These are phyloP conservation scores for Ferdinandea cuprea DNA, from an alignment of 2,888 invertebrate species.

Conservation along the genomic window DNA sequence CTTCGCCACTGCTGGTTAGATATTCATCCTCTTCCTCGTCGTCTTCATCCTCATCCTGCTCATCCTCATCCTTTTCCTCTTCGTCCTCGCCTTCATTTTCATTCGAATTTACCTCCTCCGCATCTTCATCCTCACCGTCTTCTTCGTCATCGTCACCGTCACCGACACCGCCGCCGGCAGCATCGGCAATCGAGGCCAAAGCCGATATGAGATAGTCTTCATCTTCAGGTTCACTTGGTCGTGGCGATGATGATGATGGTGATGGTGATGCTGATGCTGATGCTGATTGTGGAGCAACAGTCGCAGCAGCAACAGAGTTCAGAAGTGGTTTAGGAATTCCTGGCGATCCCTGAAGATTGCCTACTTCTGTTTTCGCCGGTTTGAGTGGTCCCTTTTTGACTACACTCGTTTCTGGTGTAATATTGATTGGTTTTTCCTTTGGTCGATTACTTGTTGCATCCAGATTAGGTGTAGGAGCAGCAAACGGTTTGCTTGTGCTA, in stretches of 20 bases:
- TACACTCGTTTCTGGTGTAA: slow-evolving; percentile 3
- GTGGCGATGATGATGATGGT: too few relatives aligned
- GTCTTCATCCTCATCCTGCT: slow-evolving; percentile 11
- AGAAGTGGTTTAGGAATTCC: slow-evolving; percentile 20
- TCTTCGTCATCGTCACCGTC: slow-evolving; percentile 2
- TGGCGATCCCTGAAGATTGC: slow-evolving; percentile 29
- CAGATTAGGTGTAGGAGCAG: slow-evolving; percentile 11
- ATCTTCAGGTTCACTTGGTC: slow-evolving; percentile 36
- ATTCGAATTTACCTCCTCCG: background rate
- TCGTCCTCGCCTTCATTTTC: slow-evolving; percentile 1
- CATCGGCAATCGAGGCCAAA: slow-evolving; percentile 38
- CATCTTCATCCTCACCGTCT: slow-evolving; percentile 15
- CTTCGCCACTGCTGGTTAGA: slow-evolving; percentile 16
- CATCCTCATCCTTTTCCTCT: slow-evolving; percentile 15
- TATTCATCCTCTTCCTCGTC: slow-evolving; percentile 14
- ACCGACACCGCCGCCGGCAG: background rate
- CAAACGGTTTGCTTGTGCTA: slow-evolving; percentile 41
- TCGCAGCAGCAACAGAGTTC: background rate
- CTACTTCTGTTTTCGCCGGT: slow-evolving; percentile 1
- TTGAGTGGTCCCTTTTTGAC: slow-evolving; percentile 34
- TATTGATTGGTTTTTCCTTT: slow-evolving; percentile 55
- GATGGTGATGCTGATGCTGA: too few relatives aligned
- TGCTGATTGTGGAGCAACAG: too few relatives aligned
- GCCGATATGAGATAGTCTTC: slow-evolving; percentile 58
- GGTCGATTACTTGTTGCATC: slow-evolving; percentile 42